Base-by-base conservation (phyloP, 1,140 invertebrate species). In the Colletes latitarsis region DNA sequence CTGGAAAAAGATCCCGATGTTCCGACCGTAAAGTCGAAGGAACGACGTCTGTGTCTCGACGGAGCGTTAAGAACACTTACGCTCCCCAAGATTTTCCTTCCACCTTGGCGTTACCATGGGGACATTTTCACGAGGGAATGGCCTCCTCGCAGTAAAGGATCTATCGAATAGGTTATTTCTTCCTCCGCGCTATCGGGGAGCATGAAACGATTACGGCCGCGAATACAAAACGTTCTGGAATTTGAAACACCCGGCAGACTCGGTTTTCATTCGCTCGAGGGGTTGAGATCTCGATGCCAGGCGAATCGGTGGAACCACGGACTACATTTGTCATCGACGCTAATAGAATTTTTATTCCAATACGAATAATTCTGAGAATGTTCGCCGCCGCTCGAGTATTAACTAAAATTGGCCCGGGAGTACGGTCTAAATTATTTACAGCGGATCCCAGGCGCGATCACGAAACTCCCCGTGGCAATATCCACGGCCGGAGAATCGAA, bases 81-180 rank as follows among this genome's bases (percentile, higher is more conserved):
- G 79, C 43, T 41, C 46, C 49, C 52, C 78, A 30, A 66, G 82
- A 52, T 66, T 71, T 57, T 62, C 64, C 62, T 21, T 57, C 62
- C 19, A 55, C 39, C 9, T 46, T 21, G 46, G 21, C 62, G 78
- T 83, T 81, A 81, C 67, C 77, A 53, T 77, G 41, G 57, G 74
- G 63, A 84, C 81, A 73, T 77, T 73, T 62, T 76, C 80, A 15
- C 49, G 49, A 30, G 63, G 69, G 81, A 68, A 82, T 64, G 46
- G 49, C 67, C 72, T 19, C 53, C 19, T 30, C 21, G 52, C 46
- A 60, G 58, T 43, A 12, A 2, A 14, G 62, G 41, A 55, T n/a
- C 71, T 80, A 67, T 21, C 71, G 21, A 66, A 62, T 64, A 73
- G 52, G 12, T 82, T 82, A 84, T 77, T 72, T 55, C 57, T 39